Conservation (phyloP, 2,113 vertebrate genomes). For the Pampusana beccarii region DNA sequence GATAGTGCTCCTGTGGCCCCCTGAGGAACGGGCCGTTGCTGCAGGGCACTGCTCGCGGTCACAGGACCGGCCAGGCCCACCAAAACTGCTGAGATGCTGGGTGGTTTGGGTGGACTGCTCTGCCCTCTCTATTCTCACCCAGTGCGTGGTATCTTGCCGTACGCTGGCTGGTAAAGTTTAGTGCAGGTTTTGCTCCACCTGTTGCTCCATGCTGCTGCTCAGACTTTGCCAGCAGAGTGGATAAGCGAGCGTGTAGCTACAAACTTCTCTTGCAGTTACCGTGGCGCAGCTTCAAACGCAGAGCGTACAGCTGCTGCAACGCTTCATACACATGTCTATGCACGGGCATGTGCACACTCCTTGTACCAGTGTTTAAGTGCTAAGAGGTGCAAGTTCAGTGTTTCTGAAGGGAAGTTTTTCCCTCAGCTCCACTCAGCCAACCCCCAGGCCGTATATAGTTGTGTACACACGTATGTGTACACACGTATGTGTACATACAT, state of each 20-base stretch:
- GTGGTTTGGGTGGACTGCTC: background rate
- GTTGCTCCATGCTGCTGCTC: background rate
- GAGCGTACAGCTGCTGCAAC: background rate
- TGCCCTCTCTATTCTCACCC: background rate
- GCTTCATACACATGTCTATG: rapidly evolving
- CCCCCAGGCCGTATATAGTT: background rate
- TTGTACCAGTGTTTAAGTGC: background rate
- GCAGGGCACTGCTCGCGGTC: background rate
- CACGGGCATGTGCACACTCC: rapidly evolving
- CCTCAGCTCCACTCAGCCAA: background rate
- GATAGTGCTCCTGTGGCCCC: background rate
- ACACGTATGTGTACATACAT: background rate
- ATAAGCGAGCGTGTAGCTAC: background rate
- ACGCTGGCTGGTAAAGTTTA: background rate
- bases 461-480: no score
- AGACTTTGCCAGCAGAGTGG: background rate
- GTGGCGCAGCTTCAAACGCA: rapidly evolving
- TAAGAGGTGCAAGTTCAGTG: background rate
- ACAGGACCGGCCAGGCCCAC: rapidly evolving
- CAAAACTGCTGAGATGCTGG: background rate
- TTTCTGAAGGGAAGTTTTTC: background rate
- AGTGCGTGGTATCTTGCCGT: rapidly evolving
- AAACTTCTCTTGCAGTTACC: rapidly evolving
- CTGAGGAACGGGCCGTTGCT: background rate
- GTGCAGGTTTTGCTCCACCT: background rate